Percentiles rank a stretch among this genome's conserved stretches.
Conservation (phyloP, 2,797 vertebrate species). For the Fringilla coelebs region DNA sequence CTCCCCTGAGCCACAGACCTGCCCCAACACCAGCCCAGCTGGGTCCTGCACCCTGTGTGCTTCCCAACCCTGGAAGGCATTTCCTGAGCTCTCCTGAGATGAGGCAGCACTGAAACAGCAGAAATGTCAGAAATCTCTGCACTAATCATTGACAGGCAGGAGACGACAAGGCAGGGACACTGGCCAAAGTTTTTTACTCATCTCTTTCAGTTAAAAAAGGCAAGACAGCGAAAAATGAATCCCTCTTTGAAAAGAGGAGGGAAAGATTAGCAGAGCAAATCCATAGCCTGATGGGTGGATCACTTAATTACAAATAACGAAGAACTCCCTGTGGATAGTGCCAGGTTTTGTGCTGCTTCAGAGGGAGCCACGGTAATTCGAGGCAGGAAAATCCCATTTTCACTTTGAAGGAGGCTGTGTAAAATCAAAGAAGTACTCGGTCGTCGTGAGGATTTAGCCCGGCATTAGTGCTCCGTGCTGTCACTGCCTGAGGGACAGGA, state of each 20-base stretch:
- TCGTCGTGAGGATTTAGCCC: background rate
- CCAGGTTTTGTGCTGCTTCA: background rate
- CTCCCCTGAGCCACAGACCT: fast-evolving
- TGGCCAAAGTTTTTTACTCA: background rate
- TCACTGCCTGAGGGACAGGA: background rate
- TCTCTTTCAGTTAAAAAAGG: background rate
- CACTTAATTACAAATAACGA: background rate
- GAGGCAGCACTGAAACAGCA: background rate
- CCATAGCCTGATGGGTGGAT: background rate
- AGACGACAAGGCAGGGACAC: background rate
- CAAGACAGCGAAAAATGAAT: background rate
- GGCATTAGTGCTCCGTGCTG: fast-evolving
- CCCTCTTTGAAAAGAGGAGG: background rate
- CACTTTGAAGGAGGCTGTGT: background rate
- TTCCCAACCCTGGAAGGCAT: background rate
- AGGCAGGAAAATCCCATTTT: background rate
- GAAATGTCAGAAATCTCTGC: background rate
- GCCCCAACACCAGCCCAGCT: fast-evolving
- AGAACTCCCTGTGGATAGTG: background rate
- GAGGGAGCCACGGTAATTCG: background rate
- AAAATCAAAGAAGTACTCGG: background rate
- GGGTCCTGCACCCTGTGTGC: background rate
- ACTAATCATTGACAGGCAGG: constrained; percentile 39
- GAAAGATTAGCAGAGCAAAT: background rate
- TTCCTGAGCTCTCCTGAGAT: background rate